Evolutionary conservation across 1,140 invertebrate genomes (phyloP), one percentile per base, ranked within the genome.

Genomic region (Acromyrmex heyeri): DNA sequence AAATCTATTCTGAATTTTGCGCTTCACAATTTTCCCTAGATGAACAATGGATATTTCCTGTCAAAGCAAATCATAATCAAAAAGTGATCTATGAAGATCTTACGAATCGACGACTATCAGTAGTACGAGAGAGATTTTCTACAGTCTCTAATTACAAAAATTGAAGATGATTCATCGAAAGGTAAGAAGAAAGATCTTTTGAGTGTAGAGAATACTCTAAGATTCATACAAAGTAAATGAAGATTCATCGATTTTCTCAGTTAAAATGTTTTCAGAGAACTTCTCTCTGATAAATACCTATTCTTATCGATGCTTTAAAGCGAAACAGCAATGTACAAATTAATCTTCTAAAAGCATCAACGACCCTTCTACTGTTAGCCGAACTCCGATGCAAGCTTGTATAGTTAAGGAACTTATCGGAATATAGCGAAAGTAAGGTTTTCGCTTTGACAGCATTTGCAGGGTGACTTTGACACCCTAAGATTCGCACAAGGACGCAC

Each of bases 331-430:
- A 48, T 64, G 83, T 86, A 82, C 87, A 89, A 89, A 88, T 89
- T 89, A 89, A 89, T 89, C 88, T 89, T 61, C 88, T 89, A 89
- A 89, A 89, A 89, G 88, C 88, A 89, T 65, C 88, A 18, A 67
- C 48, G 38, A 86, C 57, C 61, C 57, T 64, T 30, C 82, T 38
- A 16, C 55, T 34, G 6, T 1, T 57, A 73, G 44, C 55, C 53
- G 44, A 48, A 44, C 62, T 38, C 24, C 34, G 24, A 38, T 4
- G 69, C 67, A 67, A 48, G 24, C 14, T 50, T 57, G 76, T 81
- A 44, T 12, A 81, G 87, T 88, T 88, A 86, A 89, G 83, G 82
- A 86, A 89, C 87, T 88, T 81, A 70, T 67, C 65, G n/a, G 69
- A 72, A 86, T 86, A 79, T 82, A 72, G 30, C 57, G 87, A 82